phyloP scores from a whole-genome alignment of 2,797 vertebrate genomes.

The Sebastes cheni region DNA sequence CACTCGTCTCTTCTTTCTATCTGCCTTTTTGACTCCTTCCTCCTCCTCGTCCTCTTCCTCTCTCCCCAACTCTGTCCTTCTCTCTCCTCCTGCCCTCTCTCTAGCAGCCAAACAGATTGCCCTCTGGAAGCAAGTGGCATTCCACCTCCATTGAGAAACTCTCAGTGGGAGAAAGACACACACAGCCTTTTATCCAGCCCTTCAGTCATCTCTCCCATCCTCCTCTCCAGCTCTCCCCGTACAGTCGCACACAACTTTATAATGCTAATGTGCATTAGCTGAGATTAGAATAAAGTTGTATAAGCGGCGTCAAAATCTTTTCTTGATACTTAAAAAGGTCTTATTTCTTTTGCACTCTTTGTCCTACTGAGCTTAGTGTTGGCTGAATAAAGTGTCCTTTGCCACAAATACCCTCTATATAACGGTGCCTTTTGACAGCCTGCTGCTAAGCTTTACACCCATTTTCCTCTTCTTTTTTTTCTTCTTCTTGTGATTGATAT shows the following conservation, averaged over 20 bases:
- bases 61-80: slow-evolving; percentile 30
- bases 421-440: slow-evolving; percentile 33
- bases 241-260: slow-evolving; percentile 29
- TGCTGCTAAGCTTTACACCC: slow-evolving; percentile 39
- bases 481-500: slow-evolving; percentile 27
- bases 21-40: slow-evolving; percentile 25
- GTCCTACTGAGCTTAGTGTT: slow-evolving; percentile 19
- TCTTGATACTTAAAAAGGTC: slow-evolving; percentile 4
- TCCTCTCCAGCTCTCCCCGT: not conserved
- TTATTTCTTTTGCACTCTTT: slow-evolving; percentile 25
- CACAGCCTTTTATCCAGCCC: slow-evolving; percentile 48
- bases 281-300: slow-evolving; percentile 29
- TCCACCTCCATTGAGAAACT: slow-evolving; percentile 68
- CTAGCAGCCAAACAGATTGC: slow-evolving; percentile 50
- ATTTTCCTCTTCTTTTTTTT: slow-evolving; percentile 14
- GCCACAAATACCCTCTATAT: slow-evolving; percentile 35
- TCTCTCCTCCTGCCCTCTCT: slow-evolving; percentile 22
- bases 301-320: not conserved
- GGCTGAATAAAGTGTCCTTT: slow-evolving; percentile 42
- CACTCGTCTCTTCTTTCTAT: slow-evolving; percentile 29
- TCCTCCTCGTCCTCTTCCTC: slow-evolving; percentile 4
- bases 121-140: slow-evolving; percentile 63
- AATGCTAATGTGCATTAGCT: slow-evolving; percentile 21
- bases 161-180: slow-evolving; percentile 56
- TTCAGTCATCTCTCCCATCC: slow-evolving; percentile 45